phyloP scores from a whole-genome alignment of 35 echinoderm and acorn worm genomes.

The Ophiothrix spiculata region DNA sequence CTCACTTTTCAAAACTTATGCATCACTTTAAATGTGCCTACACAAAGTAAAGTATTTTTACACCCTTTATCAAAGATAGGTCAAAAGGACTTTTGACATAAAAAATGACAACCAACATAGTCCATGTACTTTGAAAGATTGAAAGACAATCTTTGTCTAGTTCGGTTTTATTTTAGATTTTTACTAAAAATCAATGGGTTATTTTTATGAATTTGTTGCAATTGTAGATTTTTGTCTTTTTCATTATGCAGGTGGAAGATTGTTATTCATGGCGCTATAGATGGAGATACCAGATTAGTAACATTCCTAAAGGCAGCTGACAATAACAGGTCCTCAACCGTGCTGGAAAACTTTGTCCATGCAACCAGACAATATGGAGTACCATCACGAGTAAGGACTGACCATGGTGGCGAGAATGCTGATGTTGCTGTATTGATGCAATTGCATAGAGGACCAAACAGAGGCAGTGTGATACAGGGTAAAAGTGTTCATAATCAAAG shows the following conservation, averaged over 20 bases:
- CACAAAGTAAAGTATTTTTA: too few relatives aligned
- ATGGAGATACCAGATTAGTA: slow-evolving; percentile 39
- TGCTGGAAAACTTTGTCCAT: slow-evolving; percentile 29
- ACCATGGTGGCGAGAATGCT: slow-evolving; percentile 47
- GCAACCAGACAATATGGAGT: slow-evolving; percentile 10
- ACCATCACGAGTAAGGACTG: slow-evolving; percentile 22
- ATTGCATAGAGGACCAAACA: slow-evolving; percentile 17
- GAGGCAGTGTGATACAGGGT: slow-evolving; percentile 41
- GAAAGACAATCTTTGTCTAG: too few relatives aligned
- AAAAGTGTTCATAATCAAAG: slow-evolving; percentile 68
- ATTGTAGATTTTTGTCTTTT: neutral
- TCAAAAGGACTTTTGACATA: too few relatives aligned
- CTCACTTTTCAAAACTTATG: too few relatives aligned
- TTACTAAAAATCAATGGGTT: too few relatives aligned
- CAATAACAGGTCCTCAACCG: slow-evolving; percentile 48
- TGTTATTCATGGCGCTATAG: slow-evolving; percentile 62
- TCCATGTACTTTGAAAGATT: too few relatives aligned
- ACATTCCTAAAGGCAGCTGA: neutral
- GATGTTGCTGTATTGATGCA: slow-evolving; percentile 37
- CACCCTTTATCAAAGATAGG: too few relatives aligned
- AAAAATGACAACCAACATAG: too few relatives aligned
- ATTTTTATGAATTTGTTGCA: neutral
- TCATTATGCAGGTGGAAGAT: slow-evolving; percentile 24
- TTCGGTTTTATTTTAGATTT: too few relatives aligned
- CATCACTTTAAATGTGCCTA: too few relatives aligned